These are phyloP conservation scores for Taeniopygia guttata DNA, from an alignment of 2,797 vertebrate genomes.

Conservation along the genomic window DNA sequence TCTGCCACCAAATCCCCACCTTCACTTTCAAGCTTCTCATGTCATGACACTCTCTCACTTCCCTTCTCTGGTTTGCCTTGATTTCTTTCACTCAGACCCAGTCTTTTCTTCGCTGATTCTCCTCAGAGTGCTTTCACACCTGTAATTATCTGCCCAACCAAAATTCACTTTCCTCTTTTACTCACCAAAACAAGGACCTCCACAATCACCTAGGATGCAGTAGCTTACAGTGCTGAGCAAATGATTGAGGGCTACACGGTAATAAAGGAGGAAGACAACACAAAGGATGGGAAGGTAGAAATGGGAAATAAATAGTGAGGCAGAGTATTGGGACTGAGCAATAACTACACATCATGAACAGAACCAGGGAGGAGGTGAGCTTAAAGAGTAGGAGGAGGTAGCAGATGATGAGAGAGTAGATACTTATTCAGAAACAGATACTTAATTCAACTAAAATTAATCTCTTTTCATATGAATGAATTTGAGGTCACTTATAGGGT, in stretches of 20 bases:
- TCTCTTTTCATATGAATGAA: neutral
- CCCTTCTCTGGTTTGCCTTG: neutral
- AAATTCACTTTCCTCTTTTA: neutral
- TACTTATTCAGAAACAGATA: neutral
- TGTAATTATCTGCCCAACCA: neutral
- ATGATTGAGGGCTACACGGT: fast-evolving
- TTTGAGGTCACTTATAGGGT: neutral
- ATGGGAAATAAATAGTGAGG: neutral
- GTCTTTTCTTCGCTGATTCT: neutral
- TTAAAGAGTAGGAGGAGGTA: neutral
- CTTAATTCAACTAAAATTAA: neutral
- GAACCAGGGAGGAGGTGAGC: neutral
- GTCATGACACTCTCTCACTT: neutral
- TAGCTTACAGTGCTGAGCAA: neutral
- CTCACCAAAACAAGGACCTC: neutral
- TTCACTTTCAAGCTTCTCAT: neutral
- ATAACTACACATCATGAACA: neutral
- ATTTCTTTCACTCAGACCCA: neutral
- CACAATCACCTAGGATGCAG: neutral
- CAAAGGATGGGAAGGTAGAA: neutral
- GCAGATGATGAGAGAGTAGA: neutral
- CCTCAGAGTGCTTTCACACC: neutral
- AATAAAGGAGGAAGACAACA: neutral
- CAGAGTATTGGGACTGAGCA: neutral
- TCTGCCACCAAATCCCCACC: neutral